Evolutionary conservation across 1,140 invertebrate species (phyloP).

Genomic region (Drosophila elegans): DNA sequence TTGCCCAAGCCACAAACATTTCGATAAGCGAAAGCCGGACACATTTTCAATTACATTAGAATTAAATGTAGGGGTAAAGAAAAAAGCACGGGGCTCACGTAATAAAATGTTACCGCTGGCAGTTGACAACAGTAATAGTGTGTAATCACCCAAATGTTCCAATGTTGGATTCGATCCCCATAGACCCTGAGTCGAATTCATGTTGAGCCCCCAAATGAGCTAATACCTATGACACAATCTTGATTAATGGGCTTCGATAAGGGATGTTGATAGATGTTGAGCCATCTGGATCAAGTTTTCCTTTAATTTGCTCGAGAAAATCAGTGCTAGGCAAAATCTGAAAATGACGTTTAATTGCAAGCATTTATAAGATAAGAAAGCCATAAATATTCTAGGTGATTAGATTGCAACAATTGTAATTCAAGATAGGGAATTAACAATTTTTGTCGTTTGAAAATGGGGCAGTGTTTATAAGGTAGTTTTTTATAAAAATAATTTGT

Average conservation of each 20-base stretch:
- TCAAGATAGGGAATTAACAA: neutral
- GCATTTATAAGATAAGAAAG: slow-evolving; percentile 27
- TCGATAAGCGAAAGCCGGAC: slow-evolving; percentile 20
- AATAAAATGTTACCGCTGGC: slow-evolving; percentile 27
- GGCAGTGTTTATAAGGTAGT: neutral
- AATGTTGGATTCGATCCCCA: slow-evolving; percentile 20
- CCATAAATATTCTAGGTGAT: slow-evolving; percentile 33
- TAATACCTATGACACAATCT: slow-evolving; percentile 60
- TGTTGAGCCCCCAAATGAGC: slow-evolving; percentile 44
- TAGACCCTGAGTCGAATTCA: slow-evolving; percentile 31
- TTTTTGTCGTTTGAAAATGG: neutral
- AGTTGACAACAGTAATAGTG: slow-evolving; percentile 42
- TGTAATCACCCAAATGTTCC: slow-evolving; percentile 30
- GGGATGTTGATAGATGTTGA: slow-evolving; percentile 12
- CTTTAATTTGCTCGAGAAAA: slow-evolving; percentile 6
- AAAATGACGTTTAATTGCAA: slow-evolving; percentile 34
- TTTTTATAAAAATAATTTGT: neutral
- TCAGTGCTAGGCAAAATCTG: slow-evolving; percentile 15
- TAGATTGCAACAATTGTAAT: slow-evolving; percentile 2
- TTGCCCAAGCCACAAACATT: slow-evolving; percentile 16
- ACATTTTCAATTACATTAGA: slow-evolving; percentile 36
- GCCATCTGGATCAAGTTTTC: slow-evolving; percentile 21
- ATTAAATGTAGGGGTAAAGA: slow-evolving; percentile 17
- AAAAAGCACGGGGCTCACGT: slow-evolving; percentile 12
- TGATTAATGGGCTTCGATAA: slow-evolving; percentile 51